Conservation (phyloP, 2,888 invertebrate species). For the Drosophila sordidula region DNA sequence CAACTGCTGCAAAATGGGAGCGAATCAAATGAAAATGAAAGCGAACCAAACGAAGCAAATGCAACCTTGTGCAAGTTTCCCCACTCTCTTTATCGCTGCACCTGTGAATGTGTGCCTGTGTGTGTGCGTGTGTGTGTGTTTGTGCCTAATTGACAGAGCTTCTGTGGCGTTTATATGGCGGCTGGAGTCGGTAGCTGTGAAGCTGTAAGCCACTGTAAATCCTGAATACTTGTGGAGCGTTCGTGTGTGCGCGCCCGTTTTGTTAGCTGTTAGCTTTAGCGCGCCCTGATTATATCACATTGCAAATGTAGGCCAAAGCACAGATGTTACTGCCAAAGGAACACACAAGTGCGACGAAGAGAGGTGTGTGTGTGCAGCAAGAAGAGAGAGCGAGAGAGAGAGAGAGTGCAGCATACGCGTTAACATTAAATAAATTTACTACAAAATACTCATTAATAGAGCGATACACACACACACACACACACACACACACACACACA, state of each 20-base stretch:
- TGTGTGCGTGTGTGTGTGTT: constrained; percentile 21
- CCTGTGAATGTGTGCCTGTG: constrained; percentile 13
- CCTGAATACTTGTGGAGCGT: constrained; percentile 75
- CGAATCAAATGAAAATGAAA: constrained; percentile 58
- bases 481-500: not conserved
- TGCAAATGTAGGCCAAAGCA: constrained; percentile 80
- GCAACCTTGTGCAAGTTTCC: constrained; percentile 48
- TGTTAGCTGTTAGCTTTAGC: constrained; percentile 69
- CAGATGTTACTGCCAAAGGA: constrained; percentile 55
- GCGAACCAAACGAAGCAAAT: constrained; percentile 43
- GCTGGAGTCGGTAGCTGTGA: constrained; percentile 26
- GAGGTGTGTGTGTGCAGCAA: not conserved
- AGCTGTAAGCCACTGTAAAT: constrained; percentile 31
- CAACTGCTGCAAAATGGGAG: constrained; percentile 38
- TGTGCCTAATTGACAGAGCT: constrained; percentile 65
- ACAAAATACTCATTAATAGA: constrained; percentile 58
- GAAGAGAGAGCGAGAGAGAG: not conserved
- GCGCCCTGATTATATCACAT: constrained; percentile 80
- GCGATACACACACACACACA: constrained; percentile 9
- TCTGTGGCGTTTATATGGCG: constrained; percentile 50
- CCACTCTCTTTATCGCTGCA: constrained; percentile 4
- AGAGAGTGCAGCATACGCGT: constrained; percentile 28
- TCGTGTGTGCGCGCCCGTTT: constrained; percentile 62
- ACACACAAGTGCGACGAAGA: not conserved
- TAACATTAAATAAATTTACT: constrained; percentile 59